Evolutionary conservation across 2,888 invertebrate species (phyloP).

Genomic region (Sycophila texana): DNA sequence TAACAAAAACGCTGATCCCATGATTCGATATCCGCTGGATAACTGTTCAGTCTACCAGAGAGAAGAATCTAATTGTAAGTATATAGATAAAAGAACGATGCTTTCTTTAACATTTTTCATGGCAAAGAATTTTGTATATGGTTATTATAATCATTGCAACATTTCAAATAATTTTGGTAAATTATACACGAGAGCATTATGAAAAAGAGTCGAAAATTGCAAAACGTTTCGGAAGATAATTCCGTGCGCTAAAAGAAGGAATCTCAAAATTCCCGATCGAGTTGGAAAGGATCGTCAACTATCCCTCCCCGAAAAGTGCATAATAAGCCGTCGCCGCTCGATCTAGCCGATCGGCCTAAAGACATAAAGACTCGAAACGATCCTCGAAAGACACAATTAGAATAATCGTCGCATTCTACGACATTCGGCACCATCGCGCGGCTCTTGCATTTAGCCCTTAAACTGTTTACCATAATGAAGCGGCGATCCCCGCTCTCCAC

Average conservation of each 20-base stretch:
- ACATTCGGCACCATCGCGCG: conserved; percentile 9
- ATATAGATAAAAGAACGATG: too few relatives aligned
- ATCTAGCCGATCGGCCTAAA: conserved; percentile 27
- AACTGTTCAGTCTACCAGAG: too few relatives aligned
- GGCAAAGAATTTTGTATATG: too few relatives aligned
- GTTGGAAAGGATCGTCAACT: neutral
- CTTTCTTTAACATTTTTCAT: too few relatives aligned
- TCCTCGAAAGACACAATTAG: conserved; percentile 66
- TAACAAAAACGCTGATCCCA: too few relatives aligned
- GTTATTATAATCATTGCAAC: too few relatives aligned
- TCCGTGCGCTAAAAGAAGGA: neutral
- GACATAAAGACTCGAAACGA: conserved; percentile 42
- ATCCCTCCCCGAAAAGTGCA: conserved; percentile 11
- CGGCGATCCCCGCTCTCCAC: conserved; percentile 10
- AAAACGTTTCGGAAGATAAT: neutral
- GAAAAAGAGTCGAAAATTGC: neutral
- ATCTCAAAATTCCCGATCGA: neutral
- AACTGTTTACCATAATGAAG: conserved; percentile 73
- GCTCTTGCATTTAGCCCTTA: conserved; percentile 58
- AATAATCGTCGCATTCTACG: conserved; percentile 63
- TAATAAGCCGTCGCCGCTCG: conserved; percentile 29
- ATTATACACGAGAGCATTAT: neutral
- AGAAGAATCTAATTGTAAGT: too few relatives aligned
- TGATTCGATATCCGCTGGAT: neutral
- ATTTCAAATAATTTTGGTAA: too few relatives aligned